Evolutionary conservation across 1,140 invertebrate genomes (phyloP), one percentile per base, ranked within the genome.

Genomic region (Drosophila ananassae): DNA sequence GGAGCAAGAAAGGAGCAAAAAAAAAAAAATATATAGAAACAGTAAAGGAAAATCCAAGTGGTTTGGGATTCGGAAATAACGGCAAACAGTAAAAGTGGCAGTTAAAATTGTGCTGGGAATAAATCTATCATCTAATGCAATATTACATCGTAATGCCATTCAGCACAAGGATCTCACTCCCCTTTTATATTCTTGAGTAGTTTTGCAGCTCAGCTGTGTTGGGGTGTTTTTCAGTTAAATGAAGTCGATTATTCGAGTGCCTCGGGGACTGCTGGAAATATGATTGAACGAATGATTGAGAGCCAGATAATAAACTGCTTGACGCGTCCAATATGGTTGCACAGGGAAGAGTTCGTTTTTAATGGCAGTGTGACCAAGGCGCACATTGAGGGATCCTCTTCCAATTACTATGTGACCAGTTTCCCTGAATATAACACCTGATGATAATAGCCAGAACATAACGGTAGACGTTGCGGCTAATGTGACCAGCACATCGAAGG

Each of bases 121-220:
- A 89, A 89, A 87, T 87, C 79, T 73, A 89, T 87, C 83, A 83
- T 89, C 85, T 89, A 89, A 87, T 89, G 79, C 72, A 87, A 87
- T 87, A 87, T 89, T 89, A 87, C 63, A 76, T 62, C 80, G 80
- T 84, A 84, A 84, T 83, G 71, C 69, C 69, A 62, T 75, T 73
- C 55, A 41, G 41, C 39, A 41, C 41, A 21, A 47, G 48, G 52
- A 57, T n/a, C 47, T 22, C 59, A 10, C 5, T n/a, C 44, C 9
- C 3, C 59, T 6, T n/a, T 44, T 44, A 28, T 12, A 30, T n/a
- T 10, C 25, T 25, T 28, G 25, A 6, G 25, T 30, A 9, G 34
- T 34, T n/a, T 24, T 21, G 54, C 41, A 57, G 32, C 52, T 57
- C 67, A 71, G 74, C 61, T 77, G 59, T 51, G 34, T 10, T 30